Percentiles rank a stretch among this genome's conserved stretches.
Evolutionary conservation across 2,113 vertebrate genomes (phyloP).

Genomic region (Colistium nudipinnis): DNA sequence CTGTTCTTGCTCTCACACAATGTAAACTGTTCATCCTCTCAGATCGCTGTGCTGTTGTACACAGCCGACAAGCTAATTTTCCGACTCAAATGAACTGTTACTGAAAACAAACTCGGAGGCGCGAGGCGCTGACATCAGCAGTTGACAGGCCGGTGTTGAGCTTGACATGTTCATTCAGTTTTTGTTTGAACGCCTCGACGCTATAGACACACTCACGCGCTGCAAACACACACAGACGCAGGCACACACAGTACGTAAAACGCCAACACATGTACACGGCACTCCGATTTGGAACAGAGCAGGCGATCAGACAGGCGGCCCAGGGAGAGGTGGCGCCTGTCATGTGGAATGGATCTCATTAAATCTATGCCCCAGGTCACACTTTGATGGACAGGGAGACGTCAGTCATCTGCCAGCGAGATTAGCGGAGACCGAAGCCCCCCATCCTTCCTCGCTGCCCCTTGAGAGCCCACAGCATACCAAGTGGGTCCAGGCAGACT

Average conservation of each 20-base stretch:
- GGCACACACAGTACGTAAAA: constrained; percentile 43
- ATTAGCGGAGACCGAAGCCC: constrained; percentile 71
- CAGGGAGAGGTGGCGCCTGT: constrained; percentile 76
- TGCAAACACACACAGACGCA: not conserved
- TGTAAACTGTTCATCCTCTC: constrained; percentile 29
- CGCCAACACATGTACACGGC: constrained; percentile 72
- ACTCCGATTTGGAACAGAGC: constrained; percentile 60
- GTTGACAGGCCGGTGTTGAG: constrained; percentile 47
- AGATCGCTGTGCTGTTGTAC: not conserved
- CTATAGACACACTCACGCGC: constrained; percentile 19
- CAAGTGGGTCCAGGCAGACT: constrained; percentile 60
- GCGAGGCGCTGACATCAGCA: constrained; percentile 18
- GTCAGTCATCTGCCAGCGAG: constrained; percentile 80
- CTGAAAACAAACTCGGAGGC: constrained; percentile 33
- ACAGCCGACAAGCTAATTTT: constrained; percentile 53
- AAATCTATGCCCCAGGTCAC: constrained; percentile 82
- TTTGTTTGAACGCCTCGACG: constrained; percentile 24
- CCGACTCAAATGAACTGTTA: constrained; percentile 43
- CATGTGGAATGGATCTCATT: constrained; percentile 83
- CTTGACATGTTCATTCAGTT: constrained; percentile 58
- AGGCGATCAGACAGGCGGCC: constrained; percentile 71
- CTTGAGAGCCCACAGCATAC: constrained; percentile 68
- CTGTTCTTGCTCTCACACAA: constrained; percentile 17
- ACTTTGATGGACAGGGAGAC: constrained; percentile 81
- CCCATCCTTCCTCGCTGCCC: constrained; percentile 54